Conservation (phyloP, 2,888 invertebrate species). For the Dynastes hyllus region DNA sequence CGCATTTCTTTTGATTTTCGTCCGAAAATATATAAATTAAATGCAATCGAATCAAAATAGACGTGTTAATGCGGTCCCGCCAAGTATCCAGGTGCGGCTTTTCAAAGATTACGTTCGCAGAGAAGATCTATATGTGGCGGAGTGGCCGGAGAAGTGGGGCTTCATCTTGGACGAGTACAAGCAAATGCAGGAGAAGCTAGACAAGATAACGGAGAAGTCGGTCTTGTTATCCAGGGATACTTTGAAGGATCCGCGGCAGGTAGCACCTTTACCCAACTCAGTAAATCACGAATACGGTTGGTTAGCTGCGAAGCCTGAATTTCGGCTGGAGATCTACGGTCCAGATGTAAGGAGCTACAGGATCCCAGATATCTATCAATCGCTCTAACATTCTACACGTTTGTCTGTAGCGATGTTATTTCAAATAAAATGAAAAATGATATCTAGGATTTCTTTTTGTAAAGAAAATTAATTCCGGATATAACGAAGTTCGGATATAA, state of each 20-base stretch:
- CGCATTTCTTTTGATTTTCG: neutral
- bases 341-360: slow-evolving; percentile 53
- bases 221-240: slow-evolving; percentile 29
- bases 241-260: slow-evolving; percentile 51
- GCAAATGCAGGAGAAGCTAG: slow-evolving; percentile 54
- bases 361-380: neutral
- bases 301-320: slow-evolving; percentile 54
- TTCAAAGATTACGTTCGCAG: slow-evolving; percentile 50
- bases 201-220: slow-evolving; percentile 54
- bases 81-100: slow-evolving; percentile 51
- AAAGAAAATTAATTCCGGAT: neutral
- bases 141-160: slow-evolving; percentile 55
- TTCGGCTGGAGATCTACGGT: slow-evolving; percentile 58
- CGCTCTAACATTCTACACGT: neutral
- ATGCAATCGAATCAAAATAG: neutral
- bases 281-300: slow-evolving; percentile 58
- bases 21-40: neutral
- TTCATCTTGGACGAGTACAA: slow-evolving; percentile 55
- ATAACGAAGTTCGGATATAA: neutral
- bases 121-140: slow-evolving; percentile 47
- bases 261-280: slow-evolving; percentile 55
- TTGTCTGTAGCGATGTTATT: neutral
- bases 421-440: too few species aligned
- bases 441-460: neutral
- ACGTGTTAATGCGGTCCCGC: slow-evolving; percentile 1